phyloP scores from a whole-genome alignment of 2,797 vertebrate genomes.

The Bradypodion pumilum region DNA sequence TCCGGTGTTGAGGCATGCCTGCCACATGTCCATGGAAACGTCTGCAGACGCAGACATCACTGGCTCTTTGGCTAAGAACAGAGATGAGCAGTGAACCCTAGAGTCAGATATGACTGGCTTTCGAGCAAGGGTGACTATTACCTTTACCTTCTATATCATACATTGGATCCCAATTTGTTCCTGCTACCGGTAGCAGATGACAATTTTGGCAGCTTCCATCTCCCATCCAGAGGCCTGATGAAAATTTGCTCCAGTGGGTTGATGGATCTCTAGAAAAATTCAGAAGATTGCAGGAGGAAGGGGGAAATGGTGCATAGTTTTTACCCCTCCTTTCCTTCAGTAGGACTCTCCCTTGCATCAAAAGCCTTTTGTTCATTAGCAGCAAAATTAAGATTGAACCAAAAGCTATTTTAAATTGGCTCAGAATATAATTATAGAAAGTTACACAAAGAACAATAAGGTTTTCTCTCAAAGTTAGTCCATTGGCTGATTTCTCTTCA shows the following conservation, averaged over 20 bases:
- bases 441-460: no score
- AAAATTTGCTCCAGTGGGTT: neutral
- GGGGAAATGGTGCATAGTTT: neutral
- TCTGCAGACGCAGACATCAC: no score
- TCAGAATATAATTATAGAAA: neutral
- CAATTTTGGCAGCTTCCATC: neutral
- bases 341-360: neutral
- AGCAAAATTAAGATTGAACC: neutral
- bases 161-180: neutral
- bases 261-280: neutral
- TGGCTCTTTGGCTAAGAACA: no score
- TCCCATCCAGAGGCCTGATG: neutral
- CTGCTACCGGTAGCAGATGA: neutral
- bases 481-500: no score
- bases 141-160: neutral
- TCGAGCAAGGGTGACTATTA: no score
- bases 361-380: neutral
- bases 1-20: no score
- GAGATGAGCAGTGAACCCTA: no score
- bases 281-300: neutral
- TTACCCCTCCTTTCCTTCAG: neutral
- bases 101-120: no score
- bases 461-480: no score
- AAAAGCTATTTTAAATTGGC: neutral
- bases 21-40: no score